These are phyloP conservation scores for Spondyliosoma cantharus DNA, from an alignment of 2,797 vertebrate species.

Conservation along the genomic window DNA sequence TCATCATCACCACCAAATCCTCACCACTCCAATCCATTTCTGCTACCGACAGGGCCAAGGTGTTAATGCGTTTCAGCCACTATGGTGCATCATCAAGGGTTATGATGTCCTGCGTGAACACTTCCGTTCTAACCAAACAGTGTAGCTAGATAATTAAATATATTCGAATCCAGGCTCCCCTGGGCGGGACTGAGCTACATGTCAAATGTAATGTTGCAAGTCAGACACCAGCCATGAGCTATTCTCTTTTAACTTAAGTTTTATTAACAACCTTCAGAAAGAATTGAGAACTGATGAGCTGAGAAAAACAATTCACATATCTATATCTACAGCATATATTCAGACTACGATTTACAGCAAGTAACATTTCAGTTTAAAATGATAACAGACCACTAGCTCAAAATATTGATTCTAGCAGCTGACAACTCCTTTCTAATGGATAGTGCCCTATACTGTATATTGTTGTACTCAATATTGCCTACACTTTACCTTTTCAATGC, in stretches of 20 bases:
- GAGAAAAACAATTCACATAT: slow-evolving; percentile 5
- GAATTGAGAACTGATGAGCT: background rate
- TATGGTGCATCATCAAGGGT: slow-evolving; percentile 8
- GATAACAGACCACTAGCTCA: background rate
- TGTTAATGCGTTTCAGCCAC: slow-evolving; percentile 11
- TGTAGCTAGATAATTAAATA: slow-evolving; percentile 8
- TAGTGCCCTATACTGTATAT: background rate
- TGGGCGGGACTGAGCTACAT: no score
- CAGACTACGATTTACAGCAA: slow-evolving; percentile 8
- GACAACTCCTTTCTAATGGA: background rate
- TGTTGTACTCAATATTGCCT: background rate
- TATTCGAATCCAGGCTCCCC: no score
- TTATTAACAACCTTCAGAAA: background rate
- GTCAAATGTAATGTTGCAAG: no score
- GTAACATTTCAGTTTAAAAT: slow-evolving; percentile 6
- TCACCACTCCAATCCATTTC: slow-evolving; percentile 15
- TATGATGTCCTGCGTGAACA: background rate
- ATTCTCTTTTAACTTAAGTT: background rate
- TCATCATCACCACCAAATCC: slow-evolving; percentile 22
- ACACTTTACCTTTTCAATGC: background rate
- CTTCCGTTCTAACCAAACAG: slow-evolving; percentile 9
- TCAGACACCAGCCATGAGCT: background rate
- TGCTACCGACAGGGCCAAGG: slow-evolving; percentile 20
- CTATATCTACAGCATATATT: background rate
- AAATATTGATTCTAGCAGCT: background rate